Base-by-base conservation (phyloP, 2,797 vertebrate species). In the Enteromius unitaeniatus region DNA sequence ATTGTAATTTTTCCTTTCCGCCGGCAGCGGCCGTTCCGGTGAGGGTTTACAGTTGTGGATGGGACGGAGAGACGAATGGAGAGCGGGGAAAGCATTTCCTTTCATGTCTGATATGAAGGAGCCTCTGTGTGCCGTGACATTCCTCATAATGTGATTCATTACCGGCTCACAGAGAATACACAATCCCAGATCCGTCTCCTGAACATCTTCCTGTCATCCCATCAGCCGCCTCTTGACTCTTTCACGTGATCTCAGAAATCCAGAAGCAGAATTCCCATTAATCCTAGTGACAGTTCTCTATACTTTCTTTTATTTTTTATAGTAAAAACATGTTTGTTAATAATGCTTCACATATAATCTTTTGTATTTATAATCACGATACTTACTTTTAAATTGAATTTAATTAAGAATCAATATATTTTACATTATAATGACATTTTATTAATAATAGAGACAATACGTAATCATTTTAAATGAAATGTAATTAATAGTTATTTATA, bases 121-220 rank as follows among this genome's bases (percentile, higher is more conserved):
- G 75, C n/a, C 80, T 74, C 47, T 86, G 85, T 88, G 79, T 58
- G 21, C 17, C 53, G 68, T 87, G 60, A 68, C 73, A 75, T 85
- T 88, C 83, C 82, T 86, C 42, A 78, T 77, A 74, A 85, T 65
- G 51, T 42, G 72, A 85, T 80, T 82, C 74, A 86, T 67, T 77
- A 82, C 74, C 65, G 34, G 65, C 58, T n/a, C 28, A 0, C 31
- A 60, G 74, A 34, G 11, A 78, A 53, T 13, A 31, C 60, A 40
- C 23, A 55, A 42, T 80, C 58, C 19, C 49, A 58, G 77, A 79
- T 78, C 77, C 31, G 19, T 60, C 45, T 79, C 64, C 84, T 23
- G 64, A 76, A 72, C 42, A 37, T 67, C 65, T 55, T 34, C 64
- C 84, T 80, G 81, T 85, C 70, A 62, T 80, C 37, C 21, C 11